A percentile compares a stretch with the other conserved stretches of the same genome.
These are phyloP conservation scores for Perognathus longimembris DNA, from an alignment of 2,113 vertebrate species.

Conservation along the genomic window DNA sequence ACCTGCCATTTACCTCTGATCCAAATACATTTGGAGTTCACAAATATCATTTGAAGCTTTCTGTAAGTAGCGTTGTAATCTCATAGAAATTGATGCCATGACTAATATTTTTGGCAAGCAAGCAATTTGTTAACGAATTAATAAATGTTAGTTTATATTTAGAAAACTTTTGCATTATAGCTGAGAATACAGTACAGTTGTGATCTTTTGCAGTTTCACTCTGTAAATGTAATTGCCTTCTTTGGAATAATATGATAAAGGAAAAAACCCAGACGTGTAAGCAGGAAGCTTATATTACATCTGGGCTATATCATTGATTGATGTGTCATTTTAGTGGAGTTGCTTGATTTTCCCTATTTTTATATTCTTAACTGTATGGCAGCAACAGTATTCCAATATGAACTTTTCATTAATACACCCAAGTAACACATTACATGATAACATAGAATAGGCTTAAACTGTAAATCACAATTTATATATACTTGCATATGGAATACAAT, in stretches of 20 bases:
- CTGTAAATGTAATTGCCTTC: background rate
- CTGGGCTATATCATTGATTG: background rate
- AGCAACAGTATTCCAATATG: background rate
- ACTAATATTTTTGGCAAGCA: background rate
- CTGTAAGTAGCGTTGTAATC: background rate
- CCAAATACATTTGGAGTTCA: background rate
- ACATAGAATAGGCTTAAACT: background rate
- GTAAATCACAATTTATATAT: background rate
- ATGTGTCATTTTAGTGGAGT: background rate
- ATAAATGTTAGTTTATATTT: background rate
- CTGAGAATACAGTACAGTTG: background rate
- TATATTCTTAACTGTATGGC: background rate
- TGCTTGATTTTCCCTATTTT: background rate
- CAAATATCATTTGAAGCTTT: background rate
- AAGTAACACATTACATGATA: background rate
- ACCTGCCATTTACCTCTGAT: background rate
- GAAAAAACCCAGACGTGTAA: background rate
- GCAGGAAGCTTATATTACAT: fast-evolving
- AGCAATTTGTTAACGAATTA: background rate
- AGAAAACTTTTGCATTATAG: background rate
- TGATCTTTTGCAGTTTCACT: too few relatives aligned
- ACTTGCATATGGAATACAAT: background rate
- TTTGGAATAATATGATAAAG: background rate
- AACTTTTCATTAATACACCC: background rate
- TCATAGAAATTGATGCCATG: background rate